Base-by-base conservation (phyloP, 92 coral and sea anemone species). In the Phymanthus crucifer region DNA sequence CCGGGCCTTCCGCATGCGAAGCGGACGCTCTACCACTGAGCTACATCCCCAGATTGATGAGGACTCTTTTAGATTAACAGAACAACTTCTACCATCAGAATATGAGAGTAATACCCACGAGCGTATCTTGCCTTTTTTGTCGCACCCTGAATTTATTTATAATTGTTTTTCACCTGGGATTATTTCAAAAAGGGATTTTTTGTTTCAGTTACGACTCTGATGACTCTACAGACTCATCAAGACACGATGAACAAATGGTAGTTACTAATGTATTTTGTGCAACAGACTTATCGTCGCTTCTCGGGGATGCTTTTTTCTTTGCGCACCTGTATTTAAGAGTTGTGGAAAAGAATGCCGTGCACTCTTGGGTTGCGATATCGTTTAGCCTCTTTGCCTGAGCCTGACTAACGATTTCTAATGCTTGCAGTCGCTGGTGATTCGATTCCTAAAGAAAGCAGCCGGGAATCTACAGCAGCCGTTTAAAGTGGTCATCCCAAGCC, bases 11-110 rank as follows among this genome's bases (percentile, higher is more conserved):
- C 98, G 93, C 97, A 92, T 95, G 98, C 98, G 93, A 95, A 95
- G 98, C 98, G 98, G 91, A 85, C 98, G 97, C 98, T 95, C 98
- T 95, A 95, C 98, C 98, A 95, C 98, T 95, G 98, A 95, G 98
- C 98, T 93, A 95, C 98, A 95, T 91, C 98, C 98, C 98, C 68
- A n/a, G n/a, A n/a, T n/a, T n/a, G n/a, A n/a, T n/a, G n/a, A n/a
- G n/a, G n/a, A n/a, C n/a, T n/a, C n/a, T n/a, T n/a, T n/a, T n/a
- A n/a, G n/a, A n/a, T n/a, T n/a, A n/a, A n/a, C n/a, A n/a, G n/a
- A n/a, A n/a, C n/a, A n/a, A n/a, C n/a, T n/a, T n/a, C n/a, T n/a
- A n/a, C n/a, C n/a, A n/a, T n/a, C n/a, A n/a, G n/a, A n/a, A n/a
- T n/a, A n/a, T n/a, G n/a, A n/a, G n/a, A n/a, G n/a, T n/a, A n/a